Conservation (phyloP, 2,113 vertebrate genomes). For the Etheostoma spectabile region DNA sequence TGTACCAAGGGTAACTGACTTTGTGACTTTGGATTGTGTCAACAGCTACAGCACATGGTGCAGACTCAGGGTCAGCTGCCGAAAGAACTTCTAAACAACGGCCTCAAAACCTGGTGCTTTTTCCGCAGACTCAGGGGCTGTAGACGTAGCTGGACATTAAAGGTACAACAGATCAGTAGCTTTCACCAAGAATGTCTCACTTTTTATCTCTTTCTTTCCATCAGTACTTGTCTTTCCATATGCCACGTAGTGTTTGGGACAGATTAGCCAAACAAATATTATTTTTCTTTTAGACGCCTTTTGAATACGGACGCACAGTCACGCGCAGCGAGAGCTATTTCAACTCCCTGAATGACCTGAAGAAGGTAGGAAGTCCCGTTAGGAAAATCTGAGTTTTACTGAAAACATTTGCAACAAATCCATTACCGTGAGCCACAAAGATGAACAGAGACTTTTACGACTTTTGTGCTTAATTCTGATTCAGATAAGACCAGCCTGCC, state of each 20-base stretch:
- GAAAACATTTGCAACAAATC: too few species aligned
- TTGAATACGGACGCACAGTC: neutral
- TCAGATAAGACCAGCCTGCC: neutral
- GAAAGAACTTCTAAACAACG: neutral
- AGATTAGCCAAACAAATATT: neutral
- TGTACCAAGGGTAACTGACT: neutral
- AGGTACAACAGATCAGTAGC: neutral
- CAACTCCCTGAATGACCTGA: conserved; percentile 5
- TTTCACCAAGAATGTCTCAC: neutral
- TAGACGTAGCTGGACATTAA: neutral
- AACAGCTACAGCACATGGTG: neutral
- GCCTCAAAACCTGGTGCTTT: neutral
- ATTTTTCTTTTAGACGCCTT: neutral
- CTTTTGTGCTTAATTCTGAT: neutral
- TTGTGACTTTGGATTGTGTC: neutral
- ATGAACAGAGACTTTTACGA: neutral
- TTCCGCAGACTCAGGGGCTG: neutral
- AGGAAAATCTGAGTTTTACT: neutral
- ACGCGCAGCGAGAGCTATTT: accelerated
- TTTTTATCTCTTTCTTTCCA: neutral
- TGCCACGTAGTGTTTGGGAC: neutral
- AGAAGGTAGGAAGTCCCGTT: neutral
- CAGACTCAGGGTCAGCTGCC: conserved; percentile 16
- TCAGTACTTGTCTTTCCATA: neutral
- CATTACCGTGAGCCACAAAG: neutral